Conservation (phyloP, 2,888 invertebrate species). For the Parnassius orleans region DNA sequence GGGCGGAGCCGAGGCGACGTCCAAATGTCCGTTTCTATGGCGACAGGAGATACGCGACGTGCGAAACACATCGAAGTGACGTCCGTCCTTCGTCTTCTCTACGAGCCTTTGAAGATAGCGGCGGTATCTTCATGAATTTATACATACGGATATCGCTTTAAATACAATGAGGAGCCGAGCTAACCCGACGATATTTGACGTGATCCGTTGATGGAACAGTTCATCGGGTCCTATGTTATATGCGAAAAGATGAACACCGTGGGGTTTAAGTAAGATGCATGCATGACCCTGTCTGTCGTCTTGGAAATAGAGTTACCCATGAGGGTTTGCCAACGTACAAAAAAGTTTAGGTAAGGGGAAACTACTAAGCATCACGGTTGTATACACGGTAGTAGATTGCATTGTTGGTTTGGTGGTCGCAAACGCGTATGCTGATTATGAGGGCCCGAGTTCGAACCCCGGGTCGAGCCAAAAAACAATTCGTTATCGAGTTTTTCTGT, state of each 20-base stretch:
- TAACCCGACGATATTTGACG: conserved; percentile 12
- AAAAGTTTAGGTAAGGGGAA: too few species aligned
- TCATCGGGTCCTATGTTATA: conserved; percentile 2
- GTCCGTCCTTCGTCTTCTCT: conserved; percentile 2
- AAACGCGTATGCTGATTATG: too few species aligned
- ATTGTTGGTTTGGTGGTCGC: too few species aligned
- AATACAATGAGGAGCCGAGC: conserved; percentile 21
- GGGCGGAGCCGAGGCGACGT: conserved; percentile 8
- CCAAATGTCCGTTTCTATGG: conserved; percentile 10
- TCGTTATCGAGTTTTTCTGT: too few species aligned
- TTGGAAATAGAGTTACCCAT: too few species aligned
- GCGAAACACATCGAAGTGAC: conserved; percentile 8
- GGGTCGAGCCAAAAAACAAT: too few species aligned
- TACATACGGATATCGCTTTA: conserved; percentile 15
- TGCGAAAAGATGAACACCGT: background rate
- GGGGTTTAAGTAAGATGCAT: too few species aligned
- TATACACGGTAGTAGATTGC: too few species aligned
- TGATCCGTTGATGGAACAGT: conserved; percentile 5
- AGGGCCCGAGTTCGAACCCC: too few species aligned
- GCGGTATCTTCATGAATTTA: conserved; percentile 24
- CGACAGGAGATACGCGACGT: conserved; percentile 7
- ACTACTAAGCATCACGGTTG: too few species aligned
- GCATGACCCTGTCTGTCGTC: too few species aligned
- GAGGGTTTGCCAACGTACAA: too few species aligned
- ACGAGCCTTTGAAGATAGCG: conserved; percentile 19